These are phyloP conservation scores for Megaceryle alcyon DNA, from an alignment of 2,797 vertebrate genomes.

Conservation along the genomic window DNA sequence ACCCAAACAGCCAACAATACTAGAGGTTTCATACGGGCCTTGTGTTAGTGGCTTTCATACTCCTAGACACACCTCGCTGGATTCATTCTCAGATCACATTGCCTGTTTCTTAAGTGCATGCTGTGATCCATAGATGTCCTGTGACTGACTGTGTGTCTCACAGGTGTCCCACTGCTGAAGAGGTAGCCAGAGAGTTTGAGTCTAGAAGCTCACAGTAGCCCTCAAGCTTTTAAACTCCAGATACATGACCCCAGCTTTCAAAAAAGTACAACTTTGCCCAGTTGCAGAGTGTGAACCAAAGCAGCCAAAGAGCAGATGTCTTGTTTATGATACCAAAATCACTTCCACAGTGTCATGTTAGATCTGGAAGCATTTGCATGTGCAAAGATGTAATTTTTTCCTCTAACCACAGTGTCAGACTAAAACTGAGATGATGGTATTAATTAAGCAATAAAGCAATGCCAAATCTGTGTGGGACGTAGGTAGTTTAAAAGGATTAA, in stretches of 20 bases:
- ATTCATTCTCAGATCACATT: background rate
- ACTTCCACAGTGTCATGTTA: background rate
- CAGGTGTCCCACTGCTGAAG: background rate
- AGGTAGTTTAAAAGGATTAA: slow-evolving; percentile 59
- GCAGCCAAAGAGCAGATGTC: background rate
- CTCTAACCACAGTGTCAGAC: background rate
- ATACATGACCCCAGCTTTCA: background rate
- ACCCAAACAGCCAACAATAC: background rate
- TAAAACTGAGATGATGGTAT: slow-evolving; percentile 20
- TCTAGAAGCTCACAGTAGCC: background rate
- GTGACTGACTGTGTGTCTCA: background rate
- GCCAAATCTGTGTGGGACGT: slow-evolving; percentile 34
- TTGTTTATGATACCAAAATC: background rate
- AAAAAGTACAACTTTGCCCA: background rate
- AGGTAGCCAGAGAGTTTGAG: background rate
- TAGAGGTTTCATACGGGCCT: background rate
- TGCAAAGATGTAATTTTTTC: background rate
- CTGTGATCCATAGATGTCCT: background rate
- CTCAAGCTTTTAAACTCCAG: background rate
- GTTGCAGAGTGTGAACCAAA: background rate
- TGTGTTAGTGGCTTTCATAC: background rate
- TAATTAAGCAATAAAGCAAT: slow-evolving; percentile 45
- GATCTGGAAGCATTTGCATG: background rate
- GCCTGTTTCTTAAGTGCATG: background rate
- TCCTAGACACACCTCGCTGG: background rate